Conservation (phyloP, 2,888 invertebrate genomes). For the Coecobrya sp. region DNA sequence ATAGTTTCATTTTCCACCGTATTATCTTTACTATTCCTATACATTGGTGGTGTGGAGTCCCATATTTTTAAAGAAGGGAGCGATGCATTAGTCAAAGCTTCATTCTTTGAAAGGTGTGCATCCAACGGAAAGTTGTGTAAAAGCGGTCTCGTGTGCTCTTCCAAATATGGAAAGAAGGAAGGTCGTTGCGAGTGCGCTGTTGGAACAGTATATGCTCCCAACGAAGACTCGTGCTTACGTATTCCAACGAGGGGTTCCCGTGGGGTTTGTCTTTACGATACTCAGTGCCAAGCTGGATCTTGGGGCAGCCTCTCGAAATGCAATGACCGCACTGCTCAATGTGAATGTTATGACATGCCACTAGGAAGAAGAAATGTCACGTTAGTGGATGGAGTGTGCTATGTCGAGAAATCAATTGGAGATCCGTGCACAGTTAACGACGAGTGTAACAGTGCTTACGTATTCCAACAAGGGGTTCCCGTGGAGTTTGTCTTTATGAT, state of each 20-base stretch:
- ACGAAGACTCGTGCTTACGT: slow-evolving; percentile 61
- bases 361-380: slow-evolving; percentile 5
- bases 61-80: no score
- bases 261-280: slow-evolving; percentile 59
- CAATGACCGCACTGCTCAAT: slow-evolving; percentile 8
- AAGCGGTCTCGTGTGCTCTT: no score
- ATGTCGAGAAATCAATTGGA: slow-evolving; percentile 46
- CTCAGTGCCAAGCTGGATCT: slow-evolving; percentile 73
- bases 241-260: neutral
- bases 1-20: no score
- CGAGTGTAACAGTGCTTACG: slow-evolving; percentile 75
- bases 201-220: slow-evolving; percentile 51
- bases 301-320: slow-evolving; percentile 71
- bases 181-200: slow-evolving; percentile 60
- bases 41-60: no score
- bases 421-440: slow-evolving; percentile 61
- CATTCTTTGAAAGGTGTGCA: no score
- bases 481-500: slow-evolving; percentile 56
- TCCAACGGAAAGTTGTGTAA: no score
- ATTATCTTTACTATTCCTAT: no score
- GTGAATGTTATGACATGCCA: slow-evolving; percentile 66
- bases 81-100: no score
- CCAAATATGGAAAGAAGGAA: no score
- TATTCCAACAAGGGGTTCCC: neutral
- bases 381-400: slow-evolving; percentile 42